Evolutionary conservation across 2,797 vertebrate species (phyloP), one percentile per base, ranked within the genome.

Genomic region (Sebastolobus altivelis): DNA sequence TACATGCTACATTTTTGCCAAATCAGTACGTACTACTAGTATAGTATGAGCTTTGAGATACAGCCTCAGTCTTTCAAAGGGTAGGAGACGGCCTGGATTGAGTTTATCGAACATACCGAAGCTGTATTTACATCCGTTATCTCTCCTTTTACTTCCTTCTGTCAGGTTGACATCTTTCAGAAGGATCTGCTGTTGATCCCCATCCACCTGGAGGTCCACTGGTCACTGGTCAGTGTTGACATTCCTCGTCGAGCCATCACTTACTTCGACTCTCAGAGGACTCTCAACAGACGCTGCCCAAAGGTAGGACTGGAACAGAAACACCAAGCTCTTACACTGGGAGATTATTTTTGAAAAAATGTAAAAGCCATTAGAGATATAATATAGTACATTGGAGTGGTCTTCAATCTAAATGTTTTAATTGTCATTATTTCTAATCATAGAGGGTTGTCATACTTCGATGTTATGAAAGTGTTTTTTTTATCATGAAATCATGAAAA

Each of bases 181-280:
- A 99, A 99, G 90, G 96, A 97, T 84, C 94, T 98, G 63, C 87
- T 99, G 89, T 89, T 99, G 80, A 97, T 99, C 91, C 98, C 97
- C 49, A 98, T 99, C 88, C 98, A 98, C 89, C 93, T 99, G 88
- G 98, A 99, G 90, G 98, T 99, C 0, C 98, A 99, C 78, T 99
- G 98, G 98, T 99, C 98, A 0, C 95, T 99, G 74, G 95, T 99
- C 81, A 97, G 97, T 2, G 97, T 99, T 4, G 97, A 98, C 58
- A 98, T 99, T 75, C 93, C 93, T 4, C 94, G 79, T 2, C 93
- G 96, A 18, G 95, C 96, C 77, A 97, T 99, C 92, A 98, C 96
- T 4, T 99, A 99, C 92, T 98, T 98, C 46, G 98, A 99, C 91
- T 99, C 98, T 8, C 98, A 98, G 92, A 94, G 98, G 35, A 99